Conservation (phyloP, 2,797 vertebrate genomes). For the Otolemur crassicaudatus region DNA sequence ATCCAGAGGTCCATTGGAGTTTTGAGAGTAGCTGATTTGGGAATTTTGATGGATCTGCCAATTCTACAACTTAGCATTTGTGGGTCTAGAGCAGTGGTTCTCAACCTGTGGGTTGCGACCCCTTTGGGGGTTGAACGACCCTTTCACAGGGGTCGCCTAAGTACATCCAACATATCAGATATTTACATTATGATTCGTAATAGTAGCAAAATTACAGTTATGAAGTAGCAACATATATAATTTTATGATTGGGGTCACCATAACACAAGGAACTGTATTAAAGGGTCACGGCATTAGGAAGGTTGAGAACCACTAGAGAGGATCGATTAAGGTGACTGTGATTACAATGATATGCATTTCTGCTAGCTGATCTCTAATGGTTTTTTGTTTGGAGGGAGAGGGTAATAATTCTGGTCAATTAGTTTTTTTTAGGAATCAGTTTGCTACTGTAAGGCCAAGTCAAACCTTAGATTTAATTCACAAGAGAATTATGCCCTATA, state of each 20-base stretch:
- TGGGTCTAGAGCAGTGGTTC: background rate
- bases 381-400: background rate
- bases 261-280: no score
- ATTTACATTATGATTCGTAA: no score
- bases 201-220: no score
- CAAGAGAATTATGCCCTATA: background rate
- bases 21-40: background rate
- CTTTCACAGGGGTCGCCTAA: no score
- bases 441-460: background rate
- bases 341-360: background rate
- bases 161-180: no score
- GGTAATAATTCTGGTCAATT: slow-evolving; percentile 20
- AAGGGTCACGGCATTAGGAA: no score
- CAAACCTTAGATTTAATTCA: slow-evolving; percentile 40
- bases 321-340: background rate
- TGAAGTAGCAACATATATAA: no score
- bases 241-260: no score
- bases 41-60: background rate
- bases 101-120: no score
- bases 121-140: no score
- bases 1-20: background rate
- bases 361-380: slow-evolving; percentile 3
- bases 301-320: no score
- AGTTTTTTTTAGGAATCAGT: background rate
- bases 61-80: background rate